Percentiles rank a stretch among this genome's conserved stretches.
phyloP scores from a whole-genome alignment of 2,797 vertebrate genomes.

The Rhynchonycteris naso region DNA sequence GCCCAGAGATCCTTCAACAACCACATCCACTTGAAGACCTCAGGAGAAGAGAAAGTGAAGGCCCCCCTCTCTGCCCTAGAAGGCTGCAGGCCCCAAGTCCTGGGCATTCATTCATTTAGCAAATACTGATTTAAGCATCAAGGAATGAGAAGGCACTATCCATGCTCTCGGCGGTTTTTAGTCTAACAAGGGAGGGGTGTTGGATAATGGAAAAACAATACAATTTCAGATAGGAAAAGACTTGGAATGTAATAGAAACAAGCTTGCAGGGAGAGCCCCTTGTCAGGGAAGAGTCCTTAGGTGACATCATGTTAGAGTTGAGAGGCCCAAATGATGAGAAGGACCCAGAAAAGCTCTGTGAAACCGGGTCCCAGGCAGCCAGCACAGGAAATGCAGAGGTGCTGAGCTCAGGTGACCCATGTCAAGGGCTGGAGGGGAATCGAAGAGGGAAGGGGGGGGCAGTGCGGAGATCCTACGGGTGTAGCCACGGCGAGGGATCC shows the following conservation, averaged over 20 bases:
- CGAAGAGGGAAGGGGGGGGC: too few species aligned
- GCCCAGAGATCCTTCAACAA: background rate
- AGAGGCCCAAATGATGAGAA: background rate
- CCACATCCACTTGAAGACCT: background rate
- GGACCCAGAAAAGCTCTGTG: background rate
- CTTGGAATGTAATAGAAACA: too few species aligned
- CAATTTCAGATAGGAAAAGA: background rate
- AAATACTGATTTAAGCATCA: background rate
- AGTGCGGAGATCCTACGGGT: too few species aligned
- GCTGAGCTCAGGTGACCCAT: background rate
- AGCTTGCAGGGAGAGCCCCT: background rate
- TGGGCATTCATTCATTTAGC: background rate
- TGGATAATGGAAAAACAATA: background rate
- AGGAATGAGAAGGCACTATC: background rate
- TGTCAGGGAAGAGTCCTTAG: background rate
- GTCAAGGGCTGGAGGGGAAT: fast-evolving
- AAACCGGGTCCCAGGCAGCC: background rate
- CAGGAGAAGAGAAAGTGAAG: fast-evolving
- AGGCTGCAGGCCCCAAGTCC: background rate
- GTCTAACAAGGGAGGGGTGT: background rate
- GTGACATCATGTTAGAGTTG: too few species aligned
- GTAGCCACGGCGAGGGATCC: too few species aligned
- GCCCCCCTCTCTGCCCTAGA: too few species aligned
- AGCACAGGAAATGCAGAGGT: background rate
- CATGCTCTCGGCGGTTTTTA: background rate